phyloP scores from a whole-genome alignment of 2,888 invertebrate genomes.

The Polydrusus pterygomalis region DNA sequence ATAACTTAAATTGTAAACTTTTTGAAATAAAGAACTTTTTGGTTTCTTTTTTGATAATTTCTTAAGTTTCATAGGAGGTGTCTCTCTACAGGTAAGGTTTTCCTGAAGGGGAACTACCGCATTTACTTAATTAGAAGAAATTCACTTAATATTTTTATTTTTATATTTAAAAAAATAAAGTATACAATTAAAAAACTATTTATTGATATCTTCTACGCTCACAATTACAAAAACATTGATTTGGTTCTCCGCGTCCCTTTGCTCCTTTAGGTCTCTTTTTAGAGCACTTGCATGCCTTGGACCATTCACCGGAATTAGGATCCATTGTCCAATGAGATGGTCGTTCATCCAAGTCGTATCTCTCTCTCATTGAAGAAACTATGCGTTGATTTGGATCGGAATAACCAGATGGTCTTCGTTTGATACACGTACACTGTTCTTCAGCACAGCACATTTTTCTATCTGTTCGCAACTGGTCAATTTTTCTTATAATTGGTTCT shows the following conservation, averaged over 20 bases:
- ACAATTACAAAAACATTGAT: constrained; percentile 50
- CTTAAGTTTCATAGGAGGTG: too few relatives aligned
- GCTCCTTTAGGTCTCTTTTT: constrained; percentile 25
- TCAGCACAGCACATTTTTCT: constrained; percentile 49
- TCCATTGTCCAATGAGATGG: constrained; percentile 57
- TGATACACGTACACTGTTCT: constrained; percentile 33
- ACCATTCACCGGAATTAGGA: constrained; percentile 58
- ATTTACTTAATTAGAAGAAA: too few relatives aligned
- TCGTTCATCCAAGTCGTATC: constrained; percentile 14
- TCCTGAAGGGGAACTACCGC: too few relatives aligned
- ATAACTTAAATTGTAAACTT: too few relatives aligned
- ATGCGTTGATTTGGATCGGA: not conserved
- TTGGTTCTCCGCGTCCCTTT: constrained; percentile 11
- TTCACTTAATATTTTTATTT: too few relatives aligned
- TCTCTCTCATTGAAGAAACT: not conserved
- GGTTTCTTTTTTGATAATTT: too few relatives aligned
- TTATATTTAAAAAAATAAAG: too few relatives aligned
- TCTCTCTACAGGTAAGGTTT: too few relatives aligned
- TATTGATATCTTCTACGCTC: constrained; percentile 40
- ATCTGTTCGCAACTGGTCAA: constrained; percentile 57
- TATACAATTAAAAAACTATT: not conserved
- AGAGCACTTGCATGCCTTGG: constrained; percentile 26
- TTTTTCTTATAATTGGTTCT: constrained; percentile 60
- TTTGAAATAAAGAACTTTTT: too few relatives aligned
- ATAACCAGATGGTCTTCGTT: constrained; percentile 12